phyloP scores from a whole-genome alignment of 1,140 invertebrate genomes.

The Aphelenchoides avenae region DNA sequence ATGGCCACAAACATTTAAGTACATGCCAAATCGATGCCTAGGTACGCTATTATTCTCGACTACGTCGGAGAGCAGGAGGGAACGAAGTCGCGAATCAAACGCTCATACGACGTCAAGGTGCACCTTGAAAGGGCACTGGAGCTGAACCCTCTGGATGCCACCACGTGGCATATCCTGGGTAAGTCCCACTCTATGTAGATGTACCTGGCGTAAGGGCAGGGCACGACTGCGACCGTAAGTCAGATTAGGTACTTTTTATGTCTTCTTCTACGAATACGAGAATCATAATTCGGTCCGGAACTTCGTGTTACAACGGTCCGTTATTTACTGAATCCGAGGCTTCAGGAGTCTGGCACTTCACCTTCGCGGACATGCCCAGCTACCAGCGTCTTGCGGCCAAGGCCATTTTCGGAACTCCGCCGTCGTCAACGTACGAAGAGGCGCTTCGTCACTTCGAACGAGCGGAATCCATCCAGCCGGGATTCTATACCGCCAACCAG shows the following conservation, averaged over 20 bases:
- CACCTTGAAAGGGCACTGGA: conserved; percentile 56
- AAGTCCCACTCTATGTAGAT: too few relatives aligned
- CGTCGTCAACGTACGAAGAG: conserved; percentile 53
- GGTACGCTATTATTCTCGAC: conserved; percentile 56
- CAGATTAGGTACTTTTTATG: too few relatives aligned
- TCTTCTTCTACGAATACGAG: too few relatives aligned
- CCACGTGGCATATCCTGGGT: conserved; percentile 59
- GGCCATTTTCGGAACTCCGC: conserved; percentile 51
- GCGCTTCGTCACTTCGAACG: conserved; percentile 51
- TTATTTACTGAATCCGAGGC: conserved; percentile 11
- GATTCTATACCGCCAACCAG: conserved; percentile 52
- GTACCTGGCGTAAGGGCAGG: too few relatives aligned
- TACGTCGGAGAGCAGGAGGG: conserved; percentile 56
- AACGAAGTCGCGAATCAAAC: conserved; percentile 45
- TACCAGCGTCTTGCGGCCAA: conserved; percentile 37
- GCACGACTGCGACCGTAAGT: too few relatives aligned
- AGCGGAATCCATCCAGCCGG: conserved; percentile 52
- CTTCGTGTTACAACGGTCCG: too few relatives aligned
- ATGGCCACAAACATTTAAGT: background rate
- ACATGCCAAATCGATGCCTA: conserved; percentile 16
- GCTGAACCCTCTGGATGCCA: conserved; percentile 49
- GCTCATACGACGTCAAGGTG: conserved; percentile 39
- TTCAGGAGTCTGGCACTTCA: conserved; percentile 56
- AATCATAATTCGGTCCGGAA: too few relatives aligned
- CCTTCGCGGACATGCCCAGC: conserved; percentile 51